These are phyloP conservation scores for Montipora sp. DNA, from an alignment of 64 coral and sea anemone species.

Conservation along the genomic window DNA sequence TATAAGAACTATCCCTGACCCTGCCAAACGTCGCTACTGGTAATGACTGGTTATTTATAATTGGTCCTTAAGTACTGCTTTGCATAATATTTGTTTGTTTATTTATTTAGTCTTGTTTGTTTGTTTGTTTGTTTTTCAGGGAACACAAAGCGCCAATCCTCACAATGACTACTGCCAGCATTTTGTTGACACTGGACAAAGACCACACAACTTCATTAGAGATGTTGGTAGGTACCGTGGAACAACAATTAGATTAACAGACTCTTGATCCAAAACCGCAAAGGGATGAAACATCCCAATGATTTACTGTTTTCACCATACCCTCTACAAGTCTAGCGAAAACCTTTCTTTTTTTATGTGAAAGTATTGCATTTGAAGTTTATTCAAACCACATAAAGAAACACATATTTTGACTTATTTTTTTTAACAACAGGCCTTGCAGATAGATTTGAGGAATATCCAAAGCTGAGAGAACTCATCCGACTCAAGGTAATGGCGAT, in stretches of 20 bases:
- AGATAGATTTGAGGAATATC: conserved; percentile 98
- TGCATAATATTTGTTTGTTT: background rate
- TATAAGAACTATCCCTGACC: too few species aligned
- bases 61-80: background rate
- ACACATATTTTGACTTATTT: too few species aligned
- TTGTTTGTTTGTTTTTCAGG: conserved; percentile 55
- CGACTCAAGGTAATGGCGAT: conserved; percentile 78
- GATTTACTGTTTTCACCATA: too few species aligned
- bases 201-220: conserved; percentile 98
- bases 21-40: too few species aligned
- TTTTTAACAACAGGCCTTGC: conserved; percentile 70
- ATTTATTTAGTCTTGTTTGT: background rate
- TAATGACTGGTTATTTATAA: background rate
- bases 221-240: conserved; percentile 72
- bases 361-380: too few species aligned
- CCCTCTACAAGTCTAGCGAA: too few species aligned
- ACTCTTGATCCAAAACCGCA: background rate
- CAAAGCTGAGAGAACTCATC: conserved; percentile 93
- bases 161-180: conserved; percentile 99
- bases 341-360: too few species aligned
- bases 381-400: too few species aligned
- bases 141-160: conserved; percentile 99
- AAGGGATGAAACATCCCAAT: too few species aligned
- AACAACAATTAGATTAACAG: background rate
- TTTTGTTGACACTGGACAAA: conserved; percentile 97